Base-by-base conservation (phyloP, 2,797 vertebrate species). In the Eulemur albifrons region DNA sequence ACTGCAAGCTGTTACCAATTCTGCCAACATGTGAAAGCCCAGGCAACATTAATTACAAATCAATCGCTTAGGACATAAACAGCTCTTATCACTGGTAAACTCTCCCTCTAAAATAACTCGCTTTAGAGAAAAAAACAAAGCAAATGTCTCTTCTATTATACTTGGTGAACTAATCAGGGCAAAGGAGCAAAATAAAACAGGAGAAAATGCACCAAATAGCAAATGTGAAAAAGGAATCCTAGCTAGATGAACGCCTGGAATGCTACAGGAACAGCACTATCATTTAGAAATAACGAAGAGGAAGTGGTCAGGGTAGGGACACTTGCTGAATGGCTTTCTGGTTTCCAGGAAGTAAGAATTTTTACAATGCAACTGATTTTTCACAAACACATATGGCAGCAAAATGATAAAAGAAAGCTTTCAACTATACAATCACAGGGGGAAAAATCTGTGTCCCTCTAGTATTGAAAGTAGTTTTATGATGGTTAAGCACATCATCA, bases 31-130 rank as follows among this genome's bases (percentile, higher is more conserved):
- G 97, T n/a, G 92, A 97, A 96, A 98, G 98, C 98, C 97, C 95
- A 98, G 98, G 98, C 98, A 99, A 98, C 97, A 98, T 98, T 99
- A 99, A 99, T 99, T 99, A 99, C 98, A 99, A 99, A 99, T 98
- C 98, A 99, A 99, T 99, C 97, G 98, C 98, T 98, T 95, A 95
- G 98, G 98, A 98, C 97, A 98, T 98, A 98, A 99, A 99, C 98
- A 98, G 98, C 98, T 98, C 98, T 98, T 98, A 98, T 97, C 98
- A 97, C 97, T 97, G 94, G 98, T 98, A 98, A 98, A 98, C 88
- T 97, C 96, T 98, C 97, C 97, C 94, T 98, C 97, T 97, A 98
- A 97, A 98, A 98, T 98, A 98, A 98, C 96, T 98, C 97, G 96
- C 98, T 97, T 97, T 93, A 98, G 88, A 95, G 83, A 48, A 95